phyloP scores from a whole-genome alignment of 2,888 invertebrate genomes.

The Criorhina ranunculi region DNA sequence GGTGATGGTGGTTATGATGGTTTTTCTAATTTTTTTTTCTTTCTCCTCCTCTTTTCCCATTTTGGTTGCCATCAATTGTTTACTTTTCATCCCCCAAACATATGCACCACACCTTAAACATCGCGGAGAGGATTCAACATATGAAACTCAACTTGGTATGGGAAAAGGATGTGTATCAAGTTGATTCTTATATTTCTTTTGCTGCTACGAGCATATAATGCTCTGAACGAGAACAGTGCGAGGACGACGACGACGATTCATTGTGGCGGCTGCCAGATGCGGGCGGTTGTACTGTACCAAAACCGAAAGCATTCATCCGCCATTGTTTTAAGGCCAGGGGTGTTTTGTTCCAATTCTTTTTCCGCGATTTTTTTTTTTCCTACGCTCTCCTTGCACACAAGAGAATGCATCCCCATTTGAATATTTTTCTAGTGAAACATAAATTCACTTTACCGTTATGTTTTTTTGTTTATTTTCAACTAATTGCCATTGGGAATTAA shows the following conservation, averaged over 20 bases:
- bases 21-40: slow-evolving; percentile 56
- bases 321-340: slow-evolving; percentile 75
- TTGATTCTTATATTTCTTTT: slow-evolving; percentile 73
- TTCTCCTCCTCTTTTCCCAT: slow-evolving; percentile 35
- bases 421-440: slow-evolving; percentile 66
- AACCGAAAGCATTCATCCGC: slow-evolving; percentile 69
- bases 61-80: slow-evolving; percentile 76
- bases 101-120: slow-evolving; percentile 74
- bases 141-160: slow-evolving; percentile 37
- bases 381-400: background rate
- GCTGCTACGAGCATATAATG: slow-evolving; percentile 71
- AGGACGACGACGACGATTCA: slow-evolving; percentile 70
- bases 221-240: slow-evolving; percentile 65
- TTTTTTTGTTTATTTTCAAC: slow-evolving; percentile 66
- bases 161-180: slow-evolving; percentile 64
- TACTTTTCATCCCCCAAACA: slow-evolving; percentile 76
- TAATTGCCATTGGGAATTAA: slow-evolving; percentile 76
- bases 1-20: slow-evolving; percentile 70
- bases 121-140: slow-evolving; percentile 44
- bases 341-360: slow-evolving; percentile 68
- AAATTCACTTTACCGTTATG: slow-evolving; percentile 55
- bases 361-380: slow-evolving; percentile 33
- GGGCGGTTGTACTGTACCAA: slow-evolving; percentile 60
- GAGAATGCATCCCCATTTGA: slow-evolving; percentile 61
- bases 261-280: slow-evolving; percentile 72